phyloP scores from a whole-genome alignment of 2,113 vertebrate genomes.

The Lipophrys pholis region DNA sequence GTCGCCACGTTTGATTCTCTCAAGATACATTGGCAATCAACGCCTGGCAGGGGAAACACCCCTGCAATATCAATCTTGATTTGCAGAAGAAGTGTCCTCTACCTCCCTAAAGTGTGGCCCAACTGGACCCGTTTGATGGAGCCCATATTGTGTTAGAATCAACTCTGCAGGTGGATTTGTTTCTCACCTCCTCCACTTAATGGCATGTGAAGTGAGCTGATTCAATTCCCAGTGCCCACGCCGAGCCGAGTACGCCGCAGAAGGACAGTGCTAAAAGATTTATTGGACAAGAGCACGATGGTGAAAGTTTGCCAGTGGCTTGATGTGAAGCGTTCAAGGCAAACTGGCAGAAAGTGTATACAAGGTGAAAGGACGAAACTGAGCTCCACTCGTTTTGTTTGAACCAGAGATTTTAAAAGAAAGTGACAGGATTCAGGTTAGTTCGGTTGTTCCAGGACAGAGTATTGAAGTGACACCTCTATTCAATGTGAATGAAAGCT shows the following conservation, averaged over 20 bases:
- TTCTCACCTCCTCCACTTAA: slow-evolving; percentile 71
- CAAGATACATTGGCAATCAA: slow-evolving; percentile 67
- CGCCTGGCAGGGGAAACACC: slow-evolving; percentile 41
- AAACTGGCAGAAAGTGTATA: slow-evolving; percentile 40
- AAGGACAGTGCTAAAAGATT: slow-evolving; percentile 64
- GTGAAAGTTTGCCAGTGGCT: slow-evolving; percentile 44
- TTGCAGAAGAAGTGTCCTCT: slow-evolving; percentile 66
- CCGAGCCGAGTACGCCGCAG: slow-evolving; percentile 52
- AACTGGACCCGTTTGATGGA: slow-evolving; percentile 65
- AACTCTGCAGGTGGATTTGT: slow-evolving; percentile 65
- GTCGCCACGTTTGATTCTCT: slow-evolving; percentile 48
- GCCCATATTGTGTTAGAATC: slow-evolving; percentile 69
- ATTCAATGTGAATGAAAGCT: background rate
- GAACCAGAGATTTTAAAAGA: background rate
- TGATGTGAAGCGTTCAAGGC: slow-evolving; percentile 53
- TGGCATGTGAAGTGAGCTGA: slow-evolving; percentile 73
- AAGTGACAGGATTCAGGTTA: background rate
- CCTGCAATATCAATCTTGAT: slow-evolving; percentile 70
- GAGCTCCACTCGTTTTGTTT: background rate
- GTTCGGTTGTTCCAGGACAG: background rate
- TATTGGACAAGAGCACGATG: slow-evolving; percentile 47
- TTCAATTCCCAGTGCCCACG: slow-evolving; percentile 71
- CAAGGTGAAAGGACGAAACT: slow-evolving; percentile 6
- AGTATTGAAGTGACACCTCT: background rate
- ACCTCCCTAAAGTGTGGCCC: slow-evolving; percentile 51